phyloP scores from a whole-genome alignment of 2,797 vertebrate genomes.

The Prunella strophiata region DNA sequence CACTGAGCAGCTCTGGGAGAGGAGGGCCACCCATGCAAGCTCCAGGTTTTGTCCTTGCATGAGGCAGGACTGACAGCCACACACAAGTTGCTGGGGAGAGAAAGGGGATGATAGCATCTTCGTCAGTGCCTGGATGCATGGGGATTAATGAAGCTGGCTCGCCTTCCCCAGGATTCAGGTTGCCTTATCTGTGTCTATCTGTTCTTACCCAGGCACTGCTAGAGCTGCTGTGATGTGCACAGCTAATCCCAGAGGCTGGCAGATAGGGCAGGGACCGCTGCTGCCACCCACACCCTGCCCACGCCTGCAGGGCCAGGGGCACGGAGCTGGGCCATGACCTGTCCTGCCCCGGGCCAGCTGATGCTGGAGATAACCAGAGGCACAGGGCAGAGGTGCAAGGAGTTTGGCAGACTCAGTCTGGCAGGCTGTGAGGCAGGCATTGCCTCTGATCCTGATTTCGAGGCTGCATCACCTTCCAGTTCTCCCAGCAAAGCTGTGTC shows the following conservation, averaged over 20 bases:
- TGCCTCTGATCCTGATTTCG: not conserved
- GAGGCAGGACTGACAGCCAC: not conserved
- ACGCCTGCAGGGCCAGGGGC: rapidly evolving
- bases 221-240: not conserved
- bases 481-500: not conserved
- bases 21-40: not conserved
- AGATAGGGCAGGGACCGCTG: not conserved
- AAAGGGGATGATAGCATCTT: not conserved
- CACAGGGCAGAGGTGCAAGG: not conserved
- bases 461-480: not conserved
- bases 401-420: not conserved
- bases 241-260: conserved; percentile 44
- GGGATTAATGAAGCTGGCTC: conserved; percentile 31
- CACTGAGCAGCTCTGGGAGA: not conserved
- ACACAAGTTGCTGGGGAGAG: not conserved
- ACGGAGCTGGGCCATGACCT: not conserved
- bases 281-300: not conserved
- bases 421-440: not conserved
- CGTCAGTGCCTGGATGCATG: not conserved
- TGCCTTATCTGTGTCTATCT: conserved; percentile 51
- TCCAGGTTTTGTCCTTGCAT: rapidly evolving
- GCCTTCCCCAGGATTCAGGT: conserved; percentile 4
- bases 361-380: not conserved
- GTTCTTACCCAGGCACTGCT: conserved; percentile 21
- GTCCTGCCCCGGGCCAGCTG: not conserved